These are phyloP conservation scores for Morus bassanus DNA, from an alignment of 2,797 vertebrate genomes.

Conservation along the genomic window DNA sequence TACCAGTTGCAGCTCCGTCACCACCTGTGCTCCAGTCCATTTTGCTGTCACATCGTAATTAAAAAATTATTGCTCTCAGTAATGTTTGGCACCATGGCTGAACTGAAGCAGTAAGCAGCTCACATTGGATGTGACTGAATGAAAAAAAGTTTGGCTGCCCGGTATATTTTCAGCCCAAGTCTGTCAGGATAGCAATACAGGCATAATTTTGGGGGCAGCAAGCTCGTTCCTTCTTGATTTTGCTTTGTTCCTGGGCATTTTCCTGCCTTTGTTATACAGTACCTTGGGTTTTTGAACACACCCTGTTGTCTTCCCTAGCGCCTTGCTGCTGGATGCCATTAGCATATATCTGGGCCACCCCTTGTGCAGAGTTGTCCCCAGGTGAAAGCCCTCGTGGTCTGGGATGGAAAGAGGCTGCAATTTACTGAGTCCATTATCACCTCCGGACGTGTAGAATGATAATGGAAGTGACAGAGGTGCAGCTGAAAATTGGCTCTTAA, in stretches of 20 bases:
- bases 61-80: constrained; percentile 43
- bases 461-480: constrained; percentile 88
- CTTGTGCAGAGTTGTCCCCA: constrained; percentile 71
- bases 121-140: not conserved
- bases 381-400: constrained; percentile 71
- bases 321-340: constrained; percentile 61
- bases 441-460: constrained; percentile 82
- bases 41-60: constrained; percentile 35
- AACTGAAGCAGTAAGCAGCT: not conserved
- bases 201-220: not conserved
- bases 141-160: not conserved
- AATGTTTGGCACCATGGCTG: not conserved
- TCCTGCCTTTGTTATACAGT: constrained; percentile 31
- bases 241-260: constrained; percentile 43
- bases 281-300: not conserved
- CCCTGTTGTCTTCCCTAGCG: constrained; percentile 1
- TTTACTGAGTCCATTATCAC: constrained; percentile 88
- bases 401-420: constrained; percentile 77
- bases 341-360: constrained; percentile 71
- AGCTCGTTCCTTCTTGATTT: not conserved
- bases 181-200: not conserved
- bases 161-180: not conserved
- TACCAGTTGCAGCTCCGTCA: not conserved
- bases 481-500: constrained; percentile 93
- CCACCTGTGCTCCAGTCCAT: not conserved